Evolutionary conservation across 2,113 vertebrate species (phyloP).

Genomic region (Scomber colias): DNA sequence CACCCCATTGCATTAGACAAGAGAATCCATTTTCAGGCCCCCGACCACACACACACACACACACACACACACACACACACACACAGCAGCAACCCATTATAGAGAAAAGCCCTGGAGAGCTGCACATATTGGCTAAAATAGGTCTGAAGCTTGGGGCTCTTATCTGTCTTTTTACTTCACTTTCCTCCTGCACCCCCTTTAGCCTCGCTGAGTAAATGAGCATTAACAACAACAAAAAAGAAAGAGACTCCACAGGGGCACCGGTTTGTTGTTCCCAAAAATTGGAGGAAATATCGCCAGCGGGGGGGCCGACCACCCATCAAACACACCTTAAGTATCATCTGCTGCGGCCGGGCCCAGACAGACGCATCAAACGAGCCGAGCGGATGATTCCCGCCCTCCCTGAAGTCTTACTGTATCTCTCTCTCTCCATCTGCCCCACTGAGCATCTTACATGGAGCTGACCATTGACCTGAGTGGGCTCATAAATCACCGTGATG

Average conservation of each 20-base stretch:
- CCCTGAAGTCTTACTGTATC: constrained; percentile 49
- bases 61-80: not conserved
- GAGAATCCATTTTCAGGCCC: not conserved
- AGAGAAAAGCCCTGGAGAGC: constrained; percentile 43
- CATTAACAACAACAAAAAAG: constrained; percentile 18
- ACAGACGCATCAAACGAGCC: constrained; percentile 49
- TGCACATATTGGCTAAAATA: constrained; percentile 47
- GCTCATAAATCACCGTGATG: constrained; percentile 64
- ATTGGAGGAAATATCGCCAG: constrained; percentile 41
- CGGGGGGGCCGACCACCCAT: constrained; percentile 33
- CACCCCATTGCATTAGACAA: not conserved
- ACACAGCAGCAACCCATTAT: constrained; percentile 41
- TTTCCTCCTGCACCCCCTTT: constrained; percentile 15
- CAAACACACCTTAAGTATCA: constrained; percentile 39
- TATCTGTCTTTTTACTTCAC: constrained; percentile 38
- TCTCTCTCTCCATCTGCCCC: constrained; percentile 55
- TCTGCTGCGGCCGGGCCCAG: constrained; percentile 7
- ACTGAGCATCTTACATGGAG: constrained; percentile 66
- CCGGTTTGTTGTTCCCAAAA: constrained; percentile 43
- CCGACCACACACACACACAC: not conserved
- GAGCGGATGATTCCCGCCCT: constrained; percentile 55
- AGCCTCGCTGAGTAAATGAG: constrained; percentile 56
- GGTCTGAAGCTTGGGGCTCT: constrained; percentile 52
- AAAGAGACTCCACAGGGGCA: constrained; percentile 19
- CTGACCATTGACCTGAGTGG: constrained; percentile 68